These are phyloP conservation scores for Notocelia uddmanniana DNA, from an alignment of 2,888 invertebrate genomes.

Conservation along the genomic window DNA sequence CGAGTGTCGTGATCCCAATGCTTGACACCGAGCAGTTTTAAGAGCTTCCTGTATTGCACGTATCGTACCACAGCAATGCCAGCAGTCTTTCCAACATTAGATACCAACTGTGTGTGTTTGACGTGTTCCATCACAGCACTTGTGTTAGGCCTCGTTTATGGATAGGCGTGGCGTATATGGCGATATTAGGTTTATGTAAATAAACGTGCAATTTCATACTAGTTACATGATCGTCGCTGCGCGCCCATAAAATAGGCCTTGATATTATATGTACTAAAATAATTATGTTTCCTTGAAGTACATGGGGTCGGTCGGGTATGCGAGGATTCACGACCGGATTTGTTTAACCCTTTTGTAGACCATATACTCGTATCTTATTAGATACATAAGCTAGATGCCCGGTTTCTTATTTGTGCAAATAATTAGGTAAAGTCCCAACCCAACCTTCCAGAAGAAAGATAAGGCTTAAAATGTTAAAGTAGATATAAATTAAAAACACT, in stretches of 20 bases:
- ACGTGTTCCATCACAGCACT: constrained; percentile 37
- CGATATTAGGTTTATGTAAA: background rate
- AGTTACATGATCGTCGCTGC: background rate
- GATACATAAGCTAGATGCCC: background rate
- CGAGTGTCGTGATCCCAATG: constrained; percentile 66
- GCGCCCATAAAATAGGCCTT: background rate
- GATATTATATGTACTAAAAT: background rate
- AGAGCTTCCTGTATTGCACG: constrained; percentile 66
- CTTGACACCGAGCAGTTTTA: constrained; percentile 59
- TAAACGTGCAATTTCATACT: too few species aligned
- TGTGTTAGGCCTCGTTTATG: background rate
- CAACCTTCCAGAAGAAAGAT: too few species aligned
- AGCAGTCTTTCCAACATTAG: constrained; percentile 82
- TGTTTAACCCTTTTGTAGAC: background rate
- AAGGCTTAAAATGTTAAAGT: background rate
- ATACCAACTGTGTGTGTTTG: constrained; percentile 56
- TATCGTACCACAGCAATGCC: constrained; percentile 71
- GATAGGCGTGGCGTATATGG: background rate
- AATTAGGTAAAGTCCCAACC: too few species aligned
- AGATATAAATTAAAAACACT: background rate
- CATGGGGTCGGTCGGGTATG: background rate
- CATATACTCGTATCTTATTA: background rate
- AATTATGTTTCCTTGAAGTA: background rate
- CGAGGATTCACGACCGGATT: background rate
- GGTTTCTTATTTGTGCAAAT: background rate